These are phyloP conservation scores for Tyrannus savana DNA, from an alignment of 2,113 vertebrate genomes.

Conservation along the genomic window DNA sequence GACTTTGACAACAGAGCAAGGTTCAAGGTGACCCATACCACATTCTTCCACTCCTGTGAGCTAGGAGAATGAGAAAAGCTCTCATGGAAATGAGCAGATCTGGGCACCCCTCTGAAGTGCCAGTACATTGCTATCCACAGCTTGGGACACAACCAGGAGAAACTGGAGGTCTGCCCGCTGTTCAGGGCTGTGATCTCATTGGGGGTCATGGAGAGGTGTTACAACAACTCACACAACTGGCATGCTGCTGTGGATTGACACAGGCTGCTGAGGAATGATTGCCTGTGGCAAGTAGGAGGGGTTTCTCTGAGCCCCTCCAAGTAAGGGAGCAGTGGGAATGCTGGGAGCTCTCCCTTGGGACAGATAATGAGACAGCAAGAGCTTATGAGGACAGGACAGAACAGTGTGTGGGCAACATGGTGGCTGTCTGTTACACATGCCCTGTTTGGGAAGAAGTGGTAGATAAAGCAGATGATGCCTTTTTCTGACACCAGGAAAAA, in stretches of 20 bases:
- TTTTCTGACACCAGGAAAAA: not conserved
- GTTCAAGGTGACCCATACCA: not conserved
- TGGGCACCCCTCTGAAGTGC: not conserved
- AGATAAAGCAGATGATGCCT: not conserved
- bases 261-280: not conserved
- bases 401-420: rapidly evolving
- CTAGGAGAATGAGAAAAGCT: not conserved
- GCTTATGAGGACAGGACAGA: not conserved
- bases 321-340: not conserved
- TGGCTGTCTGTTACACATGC: not conserved
- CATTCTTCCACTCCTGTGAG: not conserved
- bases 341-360: not conserved
- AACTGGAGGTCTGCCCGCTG: not conserved
- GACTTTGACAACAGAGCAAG: not conserved
- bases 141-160: not conserved
- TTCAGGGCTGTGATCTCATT: rapidly evolving
- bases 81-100: not conserved
- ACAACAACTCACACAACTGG: not conserved
- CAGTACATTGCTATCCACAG: rapidly evolving
- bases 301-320: not conserved
- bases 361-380: not conserved
- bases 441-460: not conserved
- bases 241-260: not conserved
- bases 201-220: not conserved
- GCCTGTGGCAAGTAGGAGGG: rapidly evolving